phyloP scores from a whole-genome alignment of 2,113 vertebrate species.

The Quiscalus mexicanus region DNA sequence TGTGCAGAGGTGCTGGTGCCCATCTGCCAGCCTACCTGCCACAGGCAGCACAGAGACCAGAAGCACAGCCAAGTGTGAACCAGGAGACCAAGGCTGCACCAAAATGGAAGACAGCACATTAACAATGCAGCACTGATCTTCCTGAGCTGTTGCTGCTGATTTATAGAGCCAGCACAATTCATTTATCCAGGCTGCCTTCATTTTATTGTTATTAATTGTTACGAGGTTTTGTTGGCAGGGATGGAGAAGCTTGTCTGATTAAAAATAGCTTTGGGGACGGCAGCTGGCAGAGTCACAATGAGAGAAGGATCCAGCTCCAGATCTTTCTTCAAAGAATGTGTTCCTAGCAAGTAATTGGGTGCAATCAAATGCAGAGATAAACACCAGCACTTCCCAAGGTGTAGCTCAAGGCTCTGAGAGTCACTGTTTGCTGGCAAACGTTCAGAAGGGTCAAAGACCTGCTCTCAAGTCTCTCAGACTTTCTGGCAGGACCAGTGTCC shows the following conservation, averaged over 20 bases:
- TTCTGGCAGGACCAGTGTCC: background rate
- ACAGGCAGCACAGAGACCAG: background rate
- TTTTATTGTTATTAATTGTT: conserved; percentile 60
- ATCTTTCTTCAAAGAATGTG: conserved; percentile 22
- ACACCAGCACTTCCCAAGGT: conserved; percentile 1
- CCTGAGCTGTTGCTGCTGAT: background rate
- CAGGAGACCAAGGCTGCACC: background rate
- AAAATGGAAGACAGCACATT: background rate
- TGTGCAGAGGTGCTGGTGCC: background rate
- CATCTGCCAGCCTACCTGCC: conserved; percentile 43
- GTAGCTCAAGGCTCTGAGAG: conserved; percentile 10
- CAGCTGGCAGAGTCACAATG: conserved; percentile 39
- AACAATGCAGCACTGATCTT: background rate
- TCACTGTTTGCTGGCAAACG: background rate
- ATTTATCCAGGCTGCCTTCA: conserved; percentile 17
- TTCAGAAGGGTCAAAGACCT: background rate
- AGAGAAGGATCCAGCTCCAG: conserved; percentile 25
- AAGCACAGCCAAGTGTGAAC: background rate
- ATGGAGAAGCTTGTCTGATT: conserved; percentile 15
- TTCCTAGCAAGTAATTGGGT: conserved; percentile 40
- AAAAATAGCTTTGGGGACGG: conserved; percentile 57
- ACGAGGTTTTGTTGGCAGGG: conserved; percentile 9
- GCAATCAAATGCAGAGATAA: conserved; percentile 44
- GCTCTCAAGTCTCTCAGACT: background rate
- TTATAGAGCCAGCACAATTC: background rate